A percentile compares a stretch with the other conserved stretches of the same genome.
These are phyloP conservation scores for Nomada ferruginata DNA, from an alignment of 2,888 invertebrate species.

Conservation along the genomic window DNA sequence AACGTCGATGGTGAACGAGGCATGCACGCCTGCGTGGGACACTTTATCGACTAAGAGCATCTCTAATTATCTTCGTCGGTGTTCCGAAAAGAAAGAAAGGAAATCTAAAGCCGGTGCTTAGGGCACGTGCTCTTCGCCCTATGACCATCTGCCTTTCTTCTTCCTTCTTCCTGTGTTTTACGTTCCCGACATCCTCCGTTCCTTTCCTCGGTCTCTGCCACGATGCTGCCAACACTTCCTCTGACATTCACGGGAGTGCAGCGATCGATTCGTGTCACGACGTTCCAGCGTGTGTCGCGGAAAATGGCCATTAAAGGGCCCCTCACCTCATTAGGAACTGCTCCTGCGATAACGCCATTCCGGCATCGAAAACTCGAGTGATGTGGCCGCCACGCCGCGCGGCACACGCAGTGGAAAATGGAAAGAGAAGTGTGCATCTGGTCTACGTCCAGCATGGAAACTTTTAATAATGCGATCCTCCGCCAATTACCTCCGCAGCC, in stretches of 20 bases:
- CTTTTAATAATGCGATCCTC: constrained; percentile 67
- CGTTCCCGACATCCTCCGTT: constrained; percentile 15
- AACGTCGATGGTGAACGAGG: background rate
- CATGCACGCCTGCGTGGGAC: constrained; percentile 6
- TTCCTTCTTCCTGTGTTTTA: constrained; percentile 38
- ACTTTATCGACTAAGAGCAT: constrained; percentile 55
- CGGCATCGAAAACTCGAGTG: constrained; percentile 59
- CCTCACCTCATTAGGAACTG: constrained; percentile 61
- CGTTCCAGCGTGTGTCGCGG: constrained; percentile 66
- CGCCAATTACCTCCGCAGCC: constrained; percentile 54
- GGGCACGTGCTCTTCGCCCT: constrained; percentile 72
- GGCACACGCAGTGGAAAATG: background rate
- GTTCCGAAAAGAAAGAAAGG: constrained; percentile 55
- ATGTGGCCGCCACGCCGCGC: constrained; percentile 49
- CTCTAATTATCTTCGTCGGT: constrained; percentile 70
- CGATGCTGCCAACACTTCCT: constrained; percentile 12
- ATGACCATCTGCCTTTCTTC: constrained; percentile 66
- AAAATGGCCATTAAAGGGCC: constrained; percentile 66
- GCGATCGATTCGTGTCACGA: constrained; percentile 54
- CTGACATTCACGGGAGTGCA: constrained; percentile 5
- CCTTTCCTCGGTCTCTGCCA: background rate
- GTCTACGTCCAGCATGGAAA: constrained; percentile 58
- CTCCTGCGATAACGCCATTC: constrained; percentile 54
- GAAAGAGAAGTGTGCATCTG: constrained; percentile 35
- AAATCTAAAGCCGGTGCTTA: constrained; percentile 69